Base-by-base conservation (phyloP, 2,888 invertebrate species). In the Tiphia femorata region DNA sequence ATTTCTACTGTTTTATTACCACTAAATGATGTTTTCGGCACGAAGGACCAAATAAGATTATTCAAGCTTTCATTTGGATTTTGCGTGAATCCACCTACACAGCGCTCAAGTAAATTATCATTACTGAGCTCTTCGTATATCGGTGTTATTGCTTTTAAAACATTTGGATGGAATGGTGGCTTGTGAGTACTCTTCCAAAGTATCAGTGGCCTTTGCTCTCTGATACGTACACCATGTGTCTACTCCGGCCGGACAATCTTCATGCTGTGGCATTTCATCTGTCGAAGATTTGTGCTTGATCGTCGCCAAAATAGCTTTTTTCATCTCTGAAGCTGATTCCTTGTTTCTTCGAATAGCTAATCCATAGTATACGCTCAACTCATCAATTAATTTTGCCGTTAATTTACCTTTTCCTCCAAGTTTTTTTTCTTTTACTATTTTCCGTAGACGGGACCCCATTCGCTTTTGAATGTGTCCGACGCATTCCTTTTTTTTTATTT, bases 331-430 rank as follows among this genome's bases (percentile, higher is more conserved):
- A 8, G 4, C n/a, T 5, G 50, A 30, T 61, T 25, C 23, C 49
- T 23, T 42, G 73, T 66, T n/a, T 19, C 64, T 51, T 20, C 70
- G 58, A 20, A 76, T 73, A 2, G 70, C 76, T 23, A 66, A 38
- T 8, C 72, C 72, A 54, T 74, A 75, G 50, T 62, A 75, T 29
- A 49, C 29, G 14, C 29, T 48, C 20, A 59, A 29, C 27, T 57
- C 44, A 29, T 57, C 48, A 10, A 57, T 62, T 3, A 58, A 6
- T 43, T 54, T 58, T 3, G 41, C 53, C 17, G 58, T 62, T 2
- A 62, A 29, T 38, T 57, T 58, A 5, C 61, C 54, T 58, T 55
- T 56, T 25, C 59, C 55, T 10, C 47, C 48, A 16, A 61, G 49
- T 46, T 46, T 54, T 14, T 17, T 50, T 30, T 40, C 33, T 35